These are phyloP conservation scores for Liasis olivaceus DNA, from an alignment of 2,797 vertebrate species.

Conservation along the genomic window DNA sequence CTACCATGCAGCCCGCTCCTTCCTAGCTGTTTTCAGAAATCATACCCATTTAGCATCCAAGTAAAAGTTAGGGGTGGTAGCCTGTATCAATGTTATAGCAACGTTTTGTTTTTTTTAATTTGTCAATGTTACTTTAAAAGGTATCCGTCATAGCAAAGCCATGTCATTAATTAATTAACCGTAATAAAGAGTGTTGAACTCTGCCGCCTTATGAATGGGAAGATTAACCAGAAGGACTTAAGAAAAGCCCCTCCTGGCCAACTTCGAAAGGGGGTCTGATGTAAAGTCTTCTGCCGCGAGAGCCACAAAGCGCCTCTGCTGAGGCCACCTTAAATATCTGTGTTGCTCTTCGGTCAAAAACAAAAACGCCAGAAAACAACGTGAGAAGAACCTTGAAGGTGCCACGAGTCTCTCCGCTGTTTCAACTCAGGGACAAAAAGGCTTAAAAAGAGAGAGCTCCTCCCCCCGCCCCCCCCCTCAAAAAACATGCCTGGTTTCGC, in stretches of 20 bases:
- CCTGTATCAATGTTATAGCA: background rate
- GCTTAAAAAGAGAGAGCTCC: too few species aligned
- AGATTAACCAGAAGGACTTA: background rate
- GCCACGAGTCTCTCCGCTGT: background rate
- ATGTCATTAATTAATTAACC: background rate
- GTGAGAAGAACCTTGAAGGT: background rate
- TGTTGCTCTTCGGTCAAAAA: too few species aligned
- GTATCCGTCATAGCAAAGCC: background rate
- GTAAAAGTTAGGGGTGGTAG: background rate
- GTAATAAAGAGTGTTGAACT: background rate
- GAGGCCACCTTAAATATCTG: background rate
- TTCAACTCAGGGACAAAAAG: background rate
- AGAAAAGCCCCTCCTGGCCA: too few species aligned
- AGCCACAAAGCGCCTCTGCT: too few species aligned
- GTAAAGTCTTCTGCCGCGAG: background rate
- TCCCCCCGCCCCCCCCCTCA: accelerated
- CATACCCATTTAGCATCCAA: background rate
- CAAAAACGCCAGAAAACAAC: background rate
- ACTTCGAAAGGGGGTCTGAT: background rate
- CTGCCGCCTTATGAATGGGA: background rate
- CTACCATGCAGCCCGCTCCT: background rate
- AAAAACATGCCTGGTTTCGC: background rate
- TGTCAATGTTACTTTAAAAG: background rate
- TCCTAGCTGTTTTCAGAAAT: background rate
- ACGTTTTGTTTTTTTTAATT: background rate